Percentiles rank a stretch among this genome's conserved stretches.
These are phyloP conservation scores for Fragum sueziense DNA, from an alignment of 2,888 invertebrate species.

Conservation along the genomic window DNA sequence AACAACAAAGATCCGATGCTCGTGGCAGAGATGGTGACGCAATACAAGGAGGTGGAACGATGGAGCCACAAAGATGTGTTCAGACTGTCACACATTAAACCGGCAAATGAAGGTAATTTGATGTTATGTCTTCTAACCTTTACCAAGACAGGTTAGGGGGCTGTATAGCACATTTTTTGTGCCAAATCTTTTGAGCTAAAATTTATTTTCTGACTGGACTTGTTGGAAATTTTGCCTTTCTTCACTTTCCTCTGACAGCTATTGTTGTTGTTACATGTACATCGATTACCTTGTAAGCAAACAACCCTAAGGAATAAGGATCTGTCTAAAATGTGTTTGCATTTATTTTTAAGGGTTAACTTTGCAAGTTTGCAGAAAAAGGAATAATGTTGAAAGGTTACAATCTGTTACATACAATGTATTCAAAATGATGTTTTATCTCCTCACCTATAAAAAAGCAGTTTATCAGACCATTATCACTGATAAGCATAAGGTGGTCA, in stretches of 20 bases:
- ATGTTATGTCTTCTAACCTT: neutral
- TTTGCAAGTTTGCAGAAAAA: too few species aligned
- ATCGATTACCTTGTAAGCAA: too few species aligned
- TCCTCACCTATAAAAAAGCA: neutral
- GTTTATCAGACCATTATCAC: neutral
- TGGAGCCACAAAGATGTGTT: slow-evolving; percentile 86
- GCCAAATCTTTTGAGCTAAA: too few species aligned
- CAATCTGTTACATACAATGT: neutral
- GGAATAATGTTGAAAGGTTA: neutral
- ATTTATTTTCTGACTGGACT: too few species aligned
- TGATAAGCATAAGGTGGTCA: neutral
- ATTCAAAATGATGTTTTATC: neutral
- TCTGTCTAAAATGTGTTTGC: too few species aligned
- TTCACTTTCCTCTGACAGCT: too few species aligned
- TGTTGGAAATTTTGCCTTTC: too few species aligned
- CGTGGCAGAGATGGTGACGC: slow-evolving; percentile 87
- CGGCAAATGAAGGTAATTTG: slow-evolving; percentile 75
- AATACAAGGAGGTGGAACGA: slow-evolving; percentile 81
- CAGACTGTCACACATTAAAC: slow-evolving; percentile 79
- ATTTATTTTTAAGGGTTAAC: too few species aligned
- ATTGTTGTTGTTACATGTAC: too few species aligned
- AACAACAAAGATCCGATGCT: slow-evolving; percentile 85
- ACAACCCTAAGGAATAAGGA: too few species aligned
- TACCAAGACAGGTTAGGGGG: too few species aligned
- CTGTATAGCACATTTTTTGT: too few species aligned